Evolutionary conservation across 2,888 invertebrate species (phyloP).

Genomic region (Phania funesta): DNA sequence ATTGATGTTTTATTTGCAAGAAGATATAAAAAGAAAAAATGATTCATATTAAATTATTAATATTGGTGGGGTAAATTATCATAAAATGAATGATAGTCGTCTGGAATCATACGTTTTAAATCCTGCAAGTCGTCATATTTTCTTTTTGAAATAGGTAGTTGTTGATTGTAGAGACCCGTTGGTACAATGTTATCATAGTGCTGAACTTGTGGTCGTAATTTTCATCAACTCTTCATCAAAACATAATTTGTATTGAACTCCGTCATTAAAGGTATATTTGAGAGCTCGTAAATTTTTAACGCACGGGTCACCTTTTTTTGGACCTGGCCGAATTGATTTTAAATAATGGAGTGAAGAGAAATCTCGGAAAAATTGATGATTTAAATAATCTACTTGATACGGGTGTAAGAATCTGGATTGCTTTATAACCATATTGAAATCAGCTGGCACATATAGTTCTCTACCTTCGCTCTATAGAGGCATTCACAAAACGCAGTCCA

Average conservation of each 20-base stretch:
- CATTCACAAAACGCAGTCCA: neutral
- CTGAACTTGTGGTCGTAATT: constrained; percentile 50
- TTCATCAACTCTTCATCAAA: constrained; percentile 49
- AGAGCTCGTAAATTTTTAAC: constrained; percentile 29
- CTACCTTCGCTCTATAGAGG: neutral
- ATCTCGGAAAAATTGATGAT: constrained; percentile 41
- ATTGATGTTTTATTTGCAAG: too few species aligned
- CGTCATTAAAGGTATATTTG: constrained; percentile 41
- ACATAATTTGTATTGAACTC: constrained; percentile 47
- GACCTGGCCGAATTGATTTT: constrained; percentile 50
- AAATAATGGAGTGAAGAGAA: constrained; percentile 51
- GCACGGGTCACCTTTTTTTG: constrained; percentile 40
- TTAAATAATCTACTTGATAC: constrained; percentile 40
- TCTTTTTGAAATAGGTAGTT: constrained; percentile 58
- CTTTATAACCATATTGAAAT: constrained; percentile 25
- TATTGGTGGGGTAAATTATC: constrained; percentile 16
- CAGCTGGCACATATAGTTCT: neutral
- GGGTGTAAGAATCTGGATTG: constrained; percentile 31
- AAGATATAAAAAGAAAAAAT: too few species aligned
- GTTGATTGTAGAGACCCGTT: constrained; percentile 56
- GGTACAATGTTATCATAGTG: constrained; percentile 49
- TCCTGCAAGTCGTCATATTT: constrained; percentile 56
- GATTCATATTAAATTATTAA: too few species aligned
- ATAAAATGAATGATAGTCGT: constrained; percentile 30
- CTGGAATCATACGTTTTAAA: constrained; percentile 44